Evolutionary conservation across 2,113 vertebrate species (phyloP).

Genomic region (Maccullochella peelii): DNA sequence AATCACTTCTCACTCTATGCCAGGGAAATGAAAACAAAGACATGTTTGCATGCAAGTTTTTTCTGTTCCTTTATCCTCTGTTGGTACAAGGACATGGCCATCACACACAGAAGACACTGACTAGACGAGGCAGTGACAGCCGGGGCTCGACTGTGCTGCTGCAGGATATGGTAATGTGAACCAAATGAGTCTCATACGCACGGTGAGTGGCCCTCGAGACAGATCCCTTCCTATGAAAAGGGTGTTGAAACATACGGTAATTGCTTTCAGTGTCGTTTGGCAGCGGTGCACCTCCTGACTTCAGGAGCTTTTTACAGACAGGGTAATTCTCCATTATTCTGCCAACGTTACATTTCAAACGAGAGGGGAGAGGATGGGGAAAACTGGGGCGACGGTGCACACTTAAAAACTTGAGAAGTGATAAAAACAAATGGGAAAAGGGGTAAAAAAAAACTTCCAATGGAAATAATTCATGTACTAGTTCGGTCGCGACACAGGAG

Average conservation of each 20-base stretch:
- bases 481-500: conserved; percentile 25
- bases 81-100: conserved; percentile 47
- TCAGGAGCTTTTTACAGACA: conserved; percentile 72
- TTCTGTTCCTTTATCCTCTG: conserved; percentile 41
- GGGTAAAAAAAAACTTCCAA: neutral
- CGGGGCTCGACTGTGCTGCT: conserved; percentile 43
- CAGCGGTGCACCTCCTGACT: conserved; percentile 71
- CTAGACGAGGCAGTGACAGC: conserved; percentile 66
- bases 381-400: neutral
- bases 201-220: conserved; percentile 76
- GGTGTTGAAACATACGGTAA: conserved; percentile 81
- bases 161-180: conserved; percentile 79
- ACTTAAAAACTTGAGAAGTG: conserved; percentile 52
- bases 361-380: conserved; percentile 22
- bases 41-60: conserved; percentile 33
- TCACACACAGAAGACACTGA: conserved; percentile 50
- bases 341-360: conserved; percentile 66
- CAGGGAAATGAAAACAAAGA: conserved; percentile 61
- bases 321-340: conserved; percentile 75
- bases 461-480: conserved; percentile 43
- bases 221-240: conserved; percentile 74
- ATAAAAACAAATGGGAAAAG: conserved; percentile 61
- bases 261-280: conserved; percentile 82
- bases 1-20: conserved; percentile 25
- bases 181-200: conserved; percentile 74